Evolutionary conservation across 2,888 invertebrate genomes (phyloP).

Genomic region (Willowsia nigromaculata): DNA sequence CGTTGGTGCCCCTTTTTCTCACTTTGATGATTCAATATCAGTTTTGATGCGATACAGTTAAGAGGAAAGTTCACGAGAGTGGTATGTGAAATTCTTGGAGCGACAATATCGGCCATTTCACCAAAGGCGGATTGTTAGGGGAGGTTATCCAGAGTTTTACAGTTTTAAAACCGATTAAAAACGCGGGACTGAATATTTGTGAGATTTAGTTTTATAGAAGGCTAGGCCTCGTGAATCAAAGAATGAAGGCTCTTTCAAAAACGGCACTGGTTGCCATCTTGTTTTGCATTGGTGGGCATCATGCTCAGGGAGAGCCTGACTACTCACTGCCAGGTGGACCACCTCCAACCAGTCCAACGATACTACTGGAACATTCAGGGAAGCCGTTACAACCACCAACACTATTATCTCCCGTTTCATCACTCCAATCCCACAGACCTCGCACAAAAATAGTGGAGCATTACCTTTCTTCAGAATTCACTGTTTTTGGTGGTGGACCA

Average conservation of each 20-base stretch:
- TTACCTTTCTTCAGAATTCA: constrained; percentile 30
- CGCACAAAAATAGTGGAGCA: constrained; percentile 31
- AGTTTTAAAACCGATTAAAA: no score
- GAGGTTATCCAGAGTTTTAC: no score
- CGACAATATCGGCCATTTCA: not conserved
- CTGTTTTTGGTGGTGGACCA: not conserved
- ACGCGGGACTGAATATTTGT: not conserved
- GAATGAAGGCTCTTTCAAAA: not conserved
- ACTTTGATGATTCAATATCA: constrained; percentile 15
- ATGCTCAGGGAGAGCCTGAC: constrained; percentile 40
- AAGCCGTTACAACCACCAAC: constrained; percentile 16
- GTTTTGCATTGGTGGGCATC: not conserved
- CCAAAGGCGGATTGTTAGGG: no score
- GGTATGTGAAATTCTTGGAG: not conserved
- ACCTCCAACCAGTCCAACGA: not conserved
- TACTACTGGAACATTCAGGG: not conserved
- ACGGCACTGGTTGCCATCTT: not conserved
- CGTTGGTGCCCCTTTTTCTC: constrained; percentile 36
- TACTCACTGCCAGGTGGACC: constrained; percentile 24
- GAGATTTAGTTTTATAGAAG: not conserved
- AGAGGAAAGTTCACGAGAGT: not conserved
- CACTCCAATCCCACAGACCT: not conserved
- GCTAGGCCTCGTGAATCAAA: not conserved
- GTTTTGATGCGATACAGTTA: not conserved
- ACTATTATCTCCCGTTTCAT: not conserved